These are phyloP conservation scores for Plutella xylostella DNA, from an alignment of 2,888 invertebrate species.

Conservation along the genomic window DNA sequence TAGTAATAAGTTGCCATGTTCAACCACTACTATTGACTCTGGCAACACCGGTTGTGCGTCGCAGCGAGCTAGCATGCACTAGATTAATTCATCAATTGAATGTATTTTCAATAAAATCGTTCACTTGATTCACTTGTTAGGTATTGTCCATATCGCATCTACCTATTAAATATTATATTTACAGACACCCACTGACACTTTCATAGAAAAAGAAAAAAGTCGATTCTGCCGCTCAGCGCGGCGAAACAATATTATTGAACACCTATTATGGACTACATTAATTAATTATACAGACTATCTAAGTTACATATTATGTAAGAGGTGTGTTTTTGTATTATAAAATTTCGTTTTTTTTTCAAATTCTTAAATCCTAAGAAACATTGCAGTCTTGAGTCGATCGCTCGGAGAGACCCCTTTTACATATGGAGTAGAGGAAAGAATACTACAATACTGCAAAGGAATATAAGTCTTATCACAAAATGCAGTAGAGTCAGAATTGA, in stretches of 20 bases:
- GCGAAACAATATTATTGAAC: conserved; percentile 49
- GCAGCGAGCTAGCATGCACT: conserved; percentile 41
- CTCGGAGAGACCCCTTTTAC: too few relatives aligned
- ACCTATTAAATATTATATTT: conserved; percentile 56
- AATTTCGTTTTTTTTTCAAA: conserved; percentile 4
- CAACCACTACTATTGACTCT: too few relatives aligned
- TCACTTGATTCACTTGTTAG: conserved; percentile 54
- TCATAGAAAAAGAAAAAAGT: background rate
- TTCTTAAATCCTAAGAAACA: background rate
- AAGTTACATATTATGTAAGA: conserved; percentile 43
- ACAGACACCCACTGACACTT: conserved; percentile 25
- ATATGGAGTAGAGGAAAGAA: background rate
- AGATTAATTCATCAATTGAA: conserved; percentile 54
- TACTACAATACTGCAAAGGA: conserved; percentile 28
- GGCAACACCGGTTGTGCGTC: background rate
- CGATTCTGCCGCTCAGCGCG: conserved; percentile 56
- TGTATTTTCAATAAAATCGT: conserved; percentile 30
- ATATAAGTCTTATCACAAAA: conserved; percentile 42
- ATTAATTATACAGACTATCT: conserved; percentile 57
- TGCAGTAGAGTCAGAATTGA: conserved; percentile 28
- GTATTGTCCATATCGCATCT: conserved; percentile 67
- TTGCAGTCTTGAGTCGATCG: conserved; percentile 7
- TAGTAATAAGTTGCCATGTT: too few relatives aligned
- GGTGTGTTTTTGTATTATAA: conserved; percentile 35
- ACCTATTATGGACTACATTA: conserved; percentile 62